Conservation (phyloP, 2,888 invertebrate genomes). For the Gandaritis pyraliata region DNA sequence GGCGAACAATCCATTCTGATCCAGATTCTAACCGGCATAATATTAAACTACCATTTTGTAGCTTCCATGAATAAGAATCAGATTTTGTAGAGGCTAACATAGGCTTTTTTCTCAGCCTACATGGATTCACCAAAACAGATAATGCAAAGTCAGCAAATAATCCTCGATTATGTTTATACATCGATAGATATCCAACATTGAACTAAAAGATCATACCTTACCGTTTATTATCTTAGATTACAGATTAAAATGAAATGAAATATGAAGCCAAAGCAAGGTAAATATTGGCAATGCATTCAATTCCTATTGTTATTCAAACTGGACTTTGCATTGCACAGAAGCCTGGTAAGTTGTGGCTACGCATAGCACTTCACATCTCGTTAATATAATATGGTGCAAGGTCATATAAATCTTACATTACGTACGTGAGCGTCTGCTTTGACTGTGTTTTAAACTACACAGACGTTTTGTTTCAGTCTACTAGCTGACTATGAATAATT, state of each 20-base stretch:
- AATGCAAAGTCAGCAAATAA: slow-evolving; percentile 1
- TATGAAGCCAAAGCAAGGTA: too few species aligned
- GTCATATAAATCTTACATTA: slow-evolving; percentile 30
- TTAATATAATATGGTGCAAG: slow-evolving; percentile 22
- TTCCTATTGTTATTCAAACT: neutral
- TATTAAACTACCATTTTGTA: slow-evolving; percentile 38
- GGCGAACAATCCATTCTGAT: slow-evolving; percentile 59
- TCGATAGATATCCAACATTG: too few species aligned
- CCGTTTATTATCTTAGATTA: too few species aligned
- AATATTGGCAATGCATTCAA: neutral
- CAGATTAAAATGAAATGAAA: too few species aligned
- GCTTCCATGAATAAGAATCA: slow-evolving; percentile 27
- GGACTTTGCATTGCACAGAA: slow-evolving; percentile 31
- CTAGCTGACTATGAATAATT: too few species aligned
- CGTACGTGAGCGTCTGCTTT: slow-evolving; percentile 18
- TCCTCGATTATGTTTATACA: too few species aligned
- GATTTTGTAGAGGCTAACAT: slow-evolving; percentile 14
- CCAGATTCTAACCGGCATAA: slow-evolving; percentile 69
- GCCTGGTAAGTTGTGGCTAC: slow-evolving; percentile 10
- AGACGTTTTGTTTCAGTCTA: slow-evolving; percentile 6
- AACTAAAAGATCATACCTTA: too few species aligned
- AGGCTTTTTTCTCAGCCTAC: slow-evolving; percentile 9
- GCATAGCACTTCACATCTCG: slow-evolving; percentile 15
- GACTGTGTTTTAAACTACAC: slow-evolving; percentile 1
- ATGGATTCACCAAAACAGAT: neutral